phyloP scores from a whole-genome alignment of 1,140 invertebrate genomes.

The Drosophila lacertosa region DNA sequence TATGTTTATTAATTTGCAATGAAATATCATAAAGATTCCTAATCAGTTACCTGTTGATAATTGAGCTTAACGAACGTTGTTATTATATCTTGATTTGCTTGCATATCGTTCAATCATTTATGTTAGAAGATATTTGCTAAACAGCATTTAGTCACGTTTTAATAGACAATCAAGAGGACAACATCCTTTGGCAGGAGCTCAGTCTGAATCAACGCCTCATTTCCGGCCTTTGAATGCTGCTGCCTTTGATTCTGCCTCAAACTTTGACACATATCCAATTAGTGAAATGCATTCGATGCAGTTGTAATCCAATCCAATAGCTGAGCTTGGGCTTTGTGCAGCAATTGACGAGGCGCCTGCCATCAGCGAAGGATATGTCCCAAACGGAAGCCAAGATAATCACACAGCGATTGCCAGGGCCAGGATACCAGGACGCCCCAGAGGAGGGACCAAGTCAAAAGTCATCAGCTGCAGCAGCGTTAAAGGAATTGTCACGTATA shows the following conservation, averaged over 20 bases:
- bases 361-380: constrained; percentile 9
- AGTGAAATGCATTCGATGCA: constrained; percentile 52
- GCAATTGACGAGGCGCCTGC: constrained; percentile 27
- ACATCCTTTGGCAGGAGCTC: constrained; percentile 4
- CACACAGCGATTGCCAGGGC: constrained; percentile 29
- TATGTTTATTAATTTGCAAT: no score
- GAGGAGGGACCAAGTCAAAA: neutral
- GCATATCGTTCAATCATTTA: neutral
- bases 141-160: constrained; percentile 21
- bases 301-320: constrained; percentile 43
- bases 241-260: constrained; percentile 16
- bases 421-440: constrained; percentile 13
- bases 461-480: constrained; percentile 21
- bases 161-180: constrained; percentile 17
- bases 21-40: no score
- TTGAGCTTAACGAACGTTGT: no score
- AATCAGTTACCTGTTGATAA: no score
- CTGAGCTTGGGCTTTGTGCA: constrained; percentile 22
- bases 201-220: constrained; percentile 43
- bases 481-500: constrained; percentile 59
- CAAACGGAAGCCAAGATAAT: constrained; percentile 44
- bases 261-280: constrained; percentile 54
- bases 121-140: neutral
- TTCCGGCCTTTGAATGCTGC: constrained; percentile 23
- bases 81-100: no score